phyloP scores from a whole-genome alignment of 1,140 invertebrate genomes.

The Nasonia longicornis region DNA sequence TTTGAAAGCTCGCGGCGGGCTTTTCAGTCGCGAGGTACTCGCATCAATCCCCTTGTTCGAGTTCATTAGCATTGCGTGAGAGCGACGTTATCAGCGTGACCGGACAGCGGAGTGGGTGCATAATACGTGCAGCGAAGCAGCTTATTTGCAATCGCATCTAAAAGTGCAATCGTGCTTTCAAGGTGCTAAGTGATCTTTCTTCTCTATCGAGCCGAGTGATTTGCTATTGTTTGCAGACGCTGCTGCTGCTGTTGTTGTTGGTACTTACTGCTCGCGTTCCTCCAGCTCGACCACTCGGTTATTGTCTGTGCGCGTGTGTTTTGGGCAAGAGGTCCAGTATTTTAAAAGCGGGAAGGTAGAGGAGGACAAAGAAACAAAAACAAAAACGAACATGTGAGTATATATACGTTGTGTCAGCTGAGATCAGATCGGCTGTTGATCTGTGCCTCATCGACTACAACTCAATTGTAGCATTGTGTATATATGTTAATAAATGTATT shows the following conservation, averaged over 20 bases:
- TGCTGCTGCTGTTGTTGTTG: neutral
- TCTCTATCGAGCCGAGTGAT: neutral
- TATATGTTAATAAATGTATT: neutral
- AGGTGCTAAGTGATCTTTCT: neutral
- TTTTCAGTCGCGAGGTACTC: constrained; percentile 3
- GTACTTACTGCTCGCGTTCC: constrained; percentile 87
- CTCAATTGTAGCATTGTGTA: neutral
- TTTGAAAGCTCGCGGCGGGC: neutral
- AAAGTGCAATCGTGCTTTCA: constrained; percentile 28
- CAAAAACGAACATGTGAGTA: constrained; percentile 24
- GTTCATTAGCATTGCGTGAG: constrained; percentile 19
- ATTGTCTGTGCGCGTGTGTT: constrained; percentile 74
- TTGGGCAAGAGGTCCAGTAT: constrained; percentile 43
- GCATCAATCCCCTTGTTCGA: constrained; percentile 11
- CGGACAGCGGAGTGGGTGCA: neutral
- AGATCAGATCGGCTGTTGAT: constrained; percentile 20
- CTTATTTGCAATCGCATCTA: constrained; percentile 6
- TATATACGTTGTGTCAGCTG: constrained; percentile 14
- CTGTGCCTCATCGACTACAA: constrained; percentile 1
- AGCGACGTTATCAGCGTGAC: neutral
- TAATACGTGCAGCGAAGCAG: constrained; percentile 11
- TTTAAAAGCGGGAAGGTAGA: constrained; percentile 33
- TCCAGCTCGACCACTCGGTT: constrained; percentile 81
- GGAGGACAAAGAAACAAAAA: constrained; percentile 39
- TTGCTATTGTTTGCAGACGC: neutral